Evolutionary conservation across 1,140 invertebrate species (phyloP), one percentile per base, ranked within the genome.

Genomic region (Eubasilissa regina): DNA sequence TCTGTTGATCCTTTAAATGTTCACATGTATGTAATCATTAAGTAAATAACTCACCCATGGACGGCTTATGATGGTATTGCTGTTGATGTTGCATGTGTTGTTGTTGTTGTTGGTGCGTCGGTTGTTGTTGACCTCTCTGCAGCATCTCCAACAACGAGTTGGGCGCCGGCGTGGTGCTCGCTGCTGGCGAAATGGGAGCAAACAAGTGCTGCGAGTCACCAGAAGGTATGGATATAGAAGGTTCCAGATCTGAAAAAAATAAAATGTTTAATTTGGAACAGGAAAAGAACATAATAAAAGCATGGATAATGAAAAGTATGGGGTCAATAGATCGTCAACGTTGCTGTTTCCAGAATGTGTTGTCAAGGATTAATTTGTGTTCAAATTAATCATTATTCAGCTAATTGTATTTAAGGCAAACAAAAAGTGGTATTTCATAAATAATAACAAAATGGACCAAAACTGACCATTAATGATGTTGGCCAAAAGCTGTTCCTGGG

Each of bases 121-220:
- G 62, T 51, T 79, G 77, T 15, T 80, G 60, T 44, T 80, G 87
- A n/a, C 89, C 91, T 8, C 92, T 86, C 68, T 91, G 88, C 77
- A 92, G 84, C 87, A 92, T 90, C 77, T 92, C 91, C 35, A 92
- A 84, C 19, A 92, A 85, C 15, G 87, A 86, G 35, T 81, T 77
- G 21, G 75, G 75, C n/a, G 78, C 72, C 9, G 83, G 81, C 19
- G 80, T 81, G 48, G 86, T 87, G 8, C 86, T 86, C n/a, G 80
- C 83, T 44, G 91, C 91, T 13, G 92, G 92, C 12, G 91, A 91
- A 77, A 93, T 93, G 0, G 92, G 91, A 64, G 91, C 89, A 84
- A 93, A 93, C 78, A 90, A 90, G 75, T 90, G 86, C 70, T 90
- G 88, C 1, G 89, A 88, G 72, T 90, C 89, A 0, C 85, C 87